A percentile compares a stretch with the other conserved stretches of the same genome.
Conservation (phyloP, 2,113 vertebrate species). For the Apistogramma diplotaenia region DNA sequence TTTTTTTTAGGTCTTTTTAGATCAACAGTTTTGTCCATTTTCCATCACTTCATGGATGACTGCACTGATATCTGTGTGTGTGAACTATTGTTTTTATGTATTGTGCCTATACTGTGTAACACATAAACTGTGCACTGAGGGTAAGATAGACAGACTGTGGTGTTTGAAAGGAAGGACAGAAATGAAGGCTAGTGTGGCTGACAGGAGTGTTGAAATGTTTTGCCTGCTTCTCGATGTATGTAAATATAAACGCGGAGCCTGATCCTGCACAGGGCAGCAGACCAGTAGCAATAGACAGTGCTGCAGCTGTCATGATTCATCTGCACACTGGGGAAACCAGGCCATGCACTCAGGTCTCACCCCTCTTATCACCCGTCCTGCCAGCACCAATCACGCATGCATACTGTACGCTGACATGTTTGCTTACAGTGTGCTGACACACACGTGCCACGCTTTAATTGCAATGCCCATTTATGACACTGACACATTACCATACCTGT, state of each 20-base stretch:
- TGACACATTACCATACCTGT: not conserved
- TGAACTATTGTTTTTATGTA: constrained; percentile 26
- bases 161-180: not conserved
- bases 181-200: not conserved
- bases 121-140: not conserved
- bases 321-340: constrained; percentile 57
- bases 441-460: not conserved
- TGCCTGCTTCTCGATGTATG: constrained; percentile 50
- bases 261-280: constrained; percentile 41
- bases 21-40: not conserved
- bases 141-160: not conserved
- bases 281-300: constrained; percentile 61
- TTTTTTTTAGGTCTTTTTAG: not conserved
- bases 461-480: constrained; percentile 16
- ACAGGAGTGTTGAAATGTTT: constrained; percentile 24
- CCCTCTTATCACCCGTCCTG: constrained; percentile 51
- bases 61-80: constrained; percentile 8
- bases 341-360: constrained; percentile 53
- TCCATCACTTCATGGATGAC: constrained; percentile 30
- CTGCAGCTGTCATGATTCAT: constrained; percentile 75
- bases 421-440: constrained; percentile 47
- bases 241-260: constrained; percentile 63
- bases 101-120: constrained; percentile 10
- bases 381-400: constrained; percentile 55
- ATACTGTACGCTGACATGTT: constrained; percentile 40